Percentiles rank a stretch among this genome's conserved stretches.
Evolutionary conservation across 1,140 invertebrate species (phyloP).

Genomic region (Macrosteles quadrilineatus): DNA sequence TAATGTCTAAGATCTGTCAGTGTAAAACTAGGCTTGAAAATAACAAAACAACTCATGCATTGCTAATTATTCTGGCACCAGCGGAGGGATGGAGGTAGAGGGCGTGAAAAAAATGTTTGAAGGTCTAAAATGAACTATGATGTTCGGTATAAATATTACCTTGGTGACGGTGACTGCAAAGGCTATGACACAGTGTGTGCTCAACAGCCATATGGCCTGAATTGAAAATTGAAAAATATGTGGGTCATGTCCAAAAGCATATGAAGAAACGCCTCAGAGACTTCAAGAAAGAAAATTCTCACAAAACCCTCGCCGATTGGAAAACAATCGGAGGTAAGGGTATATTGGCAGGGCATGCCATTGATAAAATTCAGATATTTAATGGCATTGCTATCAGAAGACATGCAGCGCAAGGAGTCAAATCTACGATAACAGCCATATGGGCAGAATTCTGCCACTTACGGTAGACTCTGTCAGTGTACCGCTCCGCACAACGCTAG

Average conservation of each 20-base stretch:
- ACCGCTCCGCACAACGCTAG: no score
- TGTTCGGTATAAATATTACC: conserved; percentile 34
- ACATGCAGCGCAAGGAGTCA: no score
- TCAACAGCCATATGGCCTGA: conserved; percentile 37
- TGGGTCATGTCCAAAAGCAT: conserved; percentile 33
- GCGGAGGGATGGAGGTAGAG: conserved; percentile 39
- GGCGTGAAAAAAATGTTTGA: conserved; percentile 27
- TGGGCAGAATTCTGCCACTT: no score
- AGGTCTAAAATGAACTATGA: conserved; percentile 31
- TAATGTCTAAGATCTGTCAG: conserved; percentile 32
- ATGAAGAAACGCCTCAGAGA: conserved; percentile 30
- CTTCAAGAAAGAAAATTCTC: conserved; percentile 19
- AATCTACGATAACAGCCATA: no score
- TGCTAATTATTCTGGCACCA: conserved; percentile 39
- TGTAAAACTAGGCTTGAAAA: conserved; percentile 9
- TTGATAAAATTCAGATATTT: conserved; percentile 40
- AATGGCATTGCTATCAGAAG: conserved; percentile 41
- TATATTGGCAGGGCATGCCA: conserved; percentile 30
- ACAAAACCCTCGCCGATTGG: conserved; percentile 6
- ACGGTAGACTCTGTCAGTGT: no score
- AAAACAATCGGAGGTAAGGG: conserved; percentile 3
- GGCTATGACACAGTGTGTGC: conserved; percentile 29
- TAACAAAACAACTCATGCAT: conserved; percentile 31
- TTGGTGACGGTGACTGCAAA: conserved; percentile 37
- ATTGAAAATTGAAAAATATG: conserved; percentile 33